phyloP scores from a whole-genome alignment of 2,888 invertebrate genomes.

The Nipponacmea schrenckii region DNA sequence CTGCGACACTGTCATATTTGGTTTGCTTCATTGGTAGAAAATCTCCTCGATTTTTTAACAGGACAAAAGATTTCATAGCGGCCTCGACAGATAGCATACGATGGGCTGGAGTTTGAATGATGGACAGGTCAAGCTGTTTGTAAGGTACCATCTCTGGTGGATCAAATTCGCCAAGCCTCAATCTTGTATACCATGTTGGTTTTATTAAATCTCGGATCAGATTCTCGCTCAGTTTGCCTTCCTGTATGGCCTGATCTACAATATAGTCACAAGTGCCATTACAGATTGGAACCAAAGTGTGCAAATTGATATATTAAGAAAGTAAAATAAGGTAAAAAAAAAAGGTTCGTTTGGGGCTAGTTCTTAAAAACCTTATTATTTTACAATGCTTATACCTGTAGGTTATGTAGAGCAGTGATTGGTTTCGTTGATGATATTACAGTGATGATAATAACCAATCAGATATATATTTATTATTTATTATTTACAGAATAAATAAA shows the following conservation, averaged over 20 bases:
- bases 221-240: slow-evolving; percentile 37
- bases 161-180: slow-evolving; percentile 58
- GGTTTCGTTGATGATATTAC: too few relatives aligned
- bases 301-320: too few relatives aligned
- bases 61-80: slow-evolving; percentile 52
- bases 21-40: background rate
- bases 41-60: slow-evolving; percentile 44
- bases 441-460: too few relatives aligned
- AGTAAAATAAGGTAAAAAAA: too few relatives aligned
- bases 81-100: slow-evolving; percentile 40
- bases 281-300: background rate
- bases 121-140: slow-evolving; percentile 33
- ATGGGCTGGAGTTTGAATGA: slow-evolving; percentile 43
- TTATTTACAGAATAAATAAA: too few relatives aligned
- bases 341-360: too few relatives aligned
- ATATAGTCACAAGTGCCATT: too few relatives aligned
- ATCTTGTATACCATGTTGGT: slow-evolving; percentile 53
- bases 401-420: too few relatives aligned
- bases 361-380: too few relatives aligned
- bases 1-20: too few relatives aligned
- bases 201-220: slow-evolving; percentile 41
- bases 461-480: too few relatives aligned
- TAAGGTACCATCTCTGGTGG: slow-evolving; percentile 58
- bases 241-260: slow-evolving; percentile 40
- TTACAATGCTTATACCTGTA: too few relatives aligned